A percentile compares a stretch with the other conserved stretches of the same genome.
Evolutionary conservation across 1,140 invertebrate species (phyloP).

Genomic region (Chelonus insularis): DNA sequence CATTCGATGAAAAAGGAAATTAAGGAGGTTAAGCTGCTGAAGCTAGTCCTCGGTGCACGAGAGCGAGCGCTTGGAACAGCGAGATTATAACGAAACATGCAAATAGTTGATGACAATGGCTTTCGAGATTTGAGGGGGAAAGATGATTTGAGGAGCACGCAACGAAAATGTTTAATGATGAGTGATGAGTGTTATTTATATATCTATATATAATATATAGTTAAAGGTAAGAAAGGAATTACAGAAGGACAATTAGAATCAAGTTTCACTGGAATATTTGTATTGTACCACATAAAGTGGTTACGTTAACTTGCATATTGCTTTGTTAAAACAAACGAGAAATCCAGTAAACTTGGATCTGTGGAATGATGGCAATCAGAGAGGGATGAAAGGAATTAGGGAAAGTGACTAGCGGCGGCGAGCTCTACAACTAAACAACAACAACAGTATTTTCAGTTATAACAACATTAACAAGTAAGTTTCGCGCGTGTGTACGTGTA

Average conservation of each 20-base stretch:
- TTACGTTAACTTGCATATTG: too few species aligned
- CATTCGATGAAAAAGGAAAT: too few species aligned
- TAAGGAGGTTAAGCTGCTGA: too few species aligned
- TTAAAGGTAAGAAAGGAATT: too few species aligned
- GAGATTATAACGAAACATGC: constrained; percentile 16
- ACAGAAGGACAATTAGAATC: too few species aligned
- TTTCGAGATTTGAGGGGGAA: constrained; percentile 9
- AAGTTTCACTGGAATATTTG: too few species aligned
- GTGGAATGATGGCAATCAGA: constrained; percentile 4
- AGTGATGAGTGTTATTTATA: too few species aligned
- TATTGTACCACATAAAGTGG: too few species aligned
- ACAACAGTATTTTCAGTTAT: constrained; percentile 63
- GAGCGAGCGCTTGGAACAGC: constrained; percentile 14
- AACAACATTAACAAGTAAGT: constrained; percentile 63
- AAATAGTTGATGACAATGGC: constrained; percentile 13
- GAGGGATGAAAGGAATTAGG: constrained; percentile 28
- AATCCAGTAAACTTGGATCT: constrained; percentile 1
- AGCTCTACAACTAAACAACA: constrained; percentile 63
- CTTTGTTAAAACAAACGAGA: too few species aligned
- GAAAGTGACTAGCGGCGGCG: constrained; percentile 60
- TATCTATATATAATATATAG: too few species aligned
- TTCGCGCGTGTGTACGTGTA: constrained; percentile 47
- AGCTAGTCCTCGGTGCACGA: too few species aligned
- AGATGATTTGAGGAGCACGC: constrained; percentile 20
- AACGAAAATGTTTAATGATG: too few species aligned